These are phyloP conservation scores for Bergia puertoricense DNA, from an alignment of 92 coral and sea anemone genomes.

Conservation along the genomic window DNA sequence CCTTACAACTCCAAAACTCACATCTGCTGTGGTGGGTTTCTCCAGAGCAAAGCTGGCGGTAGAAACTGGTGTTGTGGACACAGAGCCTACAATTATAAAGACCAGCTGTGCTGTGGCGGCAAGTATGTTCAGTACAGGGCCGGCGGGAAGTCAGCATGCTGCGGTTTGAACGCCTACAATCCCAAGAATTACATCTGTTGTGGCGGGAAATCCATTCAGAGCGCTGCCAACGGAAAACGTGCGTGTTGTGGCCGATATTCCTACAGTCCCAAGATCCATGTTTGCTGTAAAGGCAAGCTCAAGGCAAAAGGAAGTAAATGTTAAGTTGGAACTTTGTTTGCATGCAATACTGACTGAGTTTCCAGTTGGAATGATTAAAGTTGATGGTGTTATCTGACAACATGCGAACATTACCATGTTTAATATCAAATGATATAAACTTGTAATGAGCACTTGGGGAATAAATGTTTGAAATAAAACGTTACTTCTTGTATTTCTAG, in stretches of 20 bases:
- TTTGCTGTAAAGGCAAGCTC: background rate
- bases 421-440: too few relatives aligned
- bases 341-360: too few relatives aligned
- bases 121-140: background rate
- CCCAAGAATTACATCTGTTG: background rate
- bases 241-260: constrained; percentile 10
- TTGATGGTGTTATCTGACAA: too few relatives aligned
- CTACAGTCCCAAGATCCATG: background rate
- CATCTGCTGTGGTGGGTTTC: background rate
- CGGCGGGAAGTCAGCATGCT: constrained; percentile 2
- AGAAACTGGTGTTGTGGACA: background rate
- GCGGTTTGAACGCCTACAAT: background rate
- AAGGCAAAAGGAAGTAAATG: background rate
- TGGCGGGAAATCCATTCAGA: background rate
- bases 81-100: background rate
- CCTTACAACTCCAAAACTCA: background rate
- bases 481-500: too few relatives aligned
- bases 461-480: too few relatives aligned
- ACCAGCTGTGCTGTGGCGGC: background rate
- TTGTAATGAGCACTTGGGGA: too few relatives aligned
- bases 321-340: background rate
- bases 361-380: too few relatives aligned
- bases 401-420: too few relatives aligned
- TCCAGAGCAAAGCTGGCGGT: background rate
- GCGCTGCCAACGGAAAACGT: background rate